Evolutionary conservation across 2,113 vertebrate species (phyloP).

Genomic region (Nannospalax galili): DNA sequence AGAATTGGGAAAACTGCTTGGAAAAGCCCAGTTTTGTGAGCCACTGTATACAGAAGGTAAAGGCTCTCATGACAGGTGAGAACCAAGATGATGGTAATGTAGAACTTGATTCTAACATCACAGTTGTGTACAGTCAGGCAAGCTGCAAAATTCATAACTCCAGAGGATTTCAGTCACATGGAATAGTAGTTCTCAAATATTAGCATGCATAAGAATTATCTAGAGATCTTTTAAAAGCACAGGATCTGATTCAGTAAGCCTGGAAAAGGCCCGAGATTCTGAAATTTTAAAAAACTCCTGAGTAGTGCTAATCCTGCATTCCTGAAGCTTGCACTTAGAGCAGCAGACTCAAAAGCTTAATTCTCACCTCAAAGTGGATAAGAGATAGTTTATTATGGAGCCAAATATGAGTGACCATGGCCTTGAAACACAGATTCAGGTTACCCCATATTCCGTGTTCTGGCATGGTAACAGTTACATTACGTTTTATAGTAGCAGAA

Average conservation of each 20-base stretch:
- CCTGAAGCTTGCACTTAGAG: neutral
- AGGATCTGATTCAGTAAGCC: neutral
- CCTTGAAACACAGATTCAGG: no score
- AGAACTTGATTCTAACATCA: neutral
- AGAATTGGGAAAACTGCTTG: neutral
- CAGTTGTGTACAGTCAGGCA: neutral
- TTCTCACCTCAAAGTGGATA: no score
- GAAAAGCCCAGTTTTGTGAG: neutral
- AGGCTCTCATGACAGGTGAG: neutral
- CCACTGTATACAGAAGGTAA: neutral
- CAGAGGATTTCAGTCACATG: neutral
- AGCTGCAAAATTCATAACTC: neutral
- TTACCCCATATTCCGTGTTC: no score
- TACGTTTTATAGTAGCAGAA: no score
- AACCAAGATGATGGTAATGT: neutral
- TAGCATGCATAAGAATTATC: neutral
- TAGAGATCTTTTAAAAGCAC: neutral
- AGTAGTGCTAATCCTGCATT: neutral
- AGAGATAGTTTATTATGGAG: no score
- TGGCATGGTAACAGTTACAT: no score
- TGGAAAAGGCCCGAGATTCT: neutral
- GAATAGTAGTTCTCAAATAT: neutral
- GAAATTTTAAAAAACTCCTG: neutral
- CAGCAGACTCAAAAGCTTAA: no score
- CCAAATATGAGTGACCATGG: no score